Conservation (phyloP, 2,888 invertebrate species). For the Ethmia dodecea region DNA sequence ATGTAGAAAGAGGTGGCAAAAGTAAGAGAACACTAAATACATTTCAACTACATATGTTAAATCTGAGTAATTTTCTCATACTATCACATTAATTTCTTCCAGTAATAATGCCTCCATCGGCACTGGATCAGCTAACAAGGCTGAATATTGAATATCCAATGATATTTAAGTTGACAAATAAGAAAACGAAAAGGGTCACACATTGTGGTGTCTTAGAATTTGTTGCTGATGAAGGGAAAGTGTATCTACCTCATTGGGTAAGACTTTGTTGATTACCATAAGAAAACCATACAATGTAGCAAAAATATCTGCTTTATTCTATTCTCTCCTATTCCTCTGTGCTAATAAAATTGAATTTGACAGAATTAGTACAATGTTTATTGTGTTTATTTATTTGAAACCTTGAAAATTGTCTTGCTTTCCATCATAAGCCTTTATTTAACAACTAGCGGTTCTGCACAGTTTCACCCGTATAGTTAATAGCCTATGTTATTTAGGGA, state of each 20-base stretch:
- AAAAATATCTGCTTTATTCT: too few species aligned
- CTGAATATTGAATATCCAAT: constrained; percentile 98
- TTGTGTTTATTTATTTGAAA: too few species aligned
- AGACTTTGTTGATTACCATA: too few species aligned
- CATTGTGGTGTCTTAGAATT: constrained; percentile 99
- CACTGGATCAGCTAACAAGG: constrained; percentile 93
- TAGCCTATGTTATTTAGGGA: too few species aligned
- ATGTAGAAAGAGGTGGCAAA: constrained; percentile 97
- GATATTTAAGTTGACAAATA: constrained; percentile 97
- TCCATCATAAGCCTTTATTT: too few species aligned
- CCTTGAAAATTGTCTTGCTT: too few species aligned
- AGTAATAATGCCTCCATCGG: constrained; percentile 99
- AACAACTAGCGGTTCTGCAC: too few species aligned
- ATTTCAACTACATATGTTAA: not conserved
- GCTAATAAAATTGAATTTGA: too few species aligned
- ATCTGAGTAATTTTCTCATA: not conserved
- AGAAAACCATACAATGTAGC: too few species aligned
- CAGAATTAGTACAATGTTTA: too few species aligned
- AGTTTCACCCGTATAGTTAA: too few species aligned
- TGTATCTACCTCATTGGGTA: constrained; percentile 99
- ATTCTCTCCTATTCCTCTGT: too few species aligned
- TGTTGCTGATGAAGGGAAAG: constrained; percentile 98
- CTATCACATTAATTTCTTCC: constrained; percentile 42
- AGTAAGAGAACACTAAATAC: constrained; percentile 79
- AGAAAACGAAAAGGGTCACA: constrained; percentile 88